A percentile compares a stretch with the other conserved stretches of the same genome.
These are phyloP conservation scores for Cynoglossus semilaevis DNA, from an alignment of 2,113 vertebrate genomes.

Conservation along the genomic window DNA sequence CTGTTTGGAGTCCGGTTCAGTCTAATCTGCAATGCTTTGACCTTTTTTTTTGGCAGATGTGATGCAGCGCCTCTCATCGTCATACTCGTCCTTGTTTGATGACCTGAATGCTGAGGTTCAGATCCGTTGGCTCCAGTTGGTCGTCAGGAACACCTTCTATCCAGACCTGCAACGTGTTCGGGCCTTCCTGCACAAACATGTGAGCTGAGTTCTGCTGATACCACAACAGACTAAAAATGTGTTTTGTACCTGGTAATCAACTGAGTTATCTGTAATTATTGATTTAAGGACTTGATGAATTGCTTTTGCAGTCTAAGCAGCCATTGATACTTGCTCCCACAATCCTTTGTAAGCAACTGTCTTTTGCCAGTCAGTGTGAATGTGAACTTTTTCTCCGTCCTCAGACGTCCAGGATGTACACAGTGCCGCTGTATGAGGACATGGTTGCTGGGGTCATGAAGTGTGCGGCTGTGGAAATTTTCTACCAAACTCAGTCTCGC, in stretches of 20 bases:
- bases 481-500: conserved; percentile 90
- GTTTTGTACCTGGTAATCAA: too few relatives aligned
- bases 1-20: background rate
- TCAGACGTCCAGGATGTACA: conserved; percentile 98
- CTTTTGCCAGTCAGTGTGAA: too few relatives aligned
- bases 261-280: too few relatives aligned
- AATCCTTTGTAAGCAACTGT: background rate
- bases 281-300: background rate
- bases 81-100: conserved; percentile 89
- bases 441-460: conserved; percentile 91
- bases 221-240: too few relatives aligned
- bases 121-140: conserved; percentile 94
- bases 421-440: conserved; percentile 94
- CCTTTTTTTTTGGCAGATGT: conserved; percentile 72
- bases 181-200: conserved; percentile 92
- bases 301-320: too few relatives aligned
- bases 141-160: conserved; percentile 90
- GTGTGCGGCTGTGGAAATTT: conserved; percentile 90
- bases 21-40: background rate
- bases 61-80: conserved; percentile 83
- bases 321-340: background rate
- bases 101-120: conserved; percentile 93
- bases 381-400: background rate
- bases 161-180: conserved; percentile 88
- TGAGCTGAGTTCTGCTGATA: conserved; percentile 55